Evolutionary conservation across 1,140 invertebrate species (phyloP).

Genomic region (Gyrodactylus bullatarudis): DNA sequence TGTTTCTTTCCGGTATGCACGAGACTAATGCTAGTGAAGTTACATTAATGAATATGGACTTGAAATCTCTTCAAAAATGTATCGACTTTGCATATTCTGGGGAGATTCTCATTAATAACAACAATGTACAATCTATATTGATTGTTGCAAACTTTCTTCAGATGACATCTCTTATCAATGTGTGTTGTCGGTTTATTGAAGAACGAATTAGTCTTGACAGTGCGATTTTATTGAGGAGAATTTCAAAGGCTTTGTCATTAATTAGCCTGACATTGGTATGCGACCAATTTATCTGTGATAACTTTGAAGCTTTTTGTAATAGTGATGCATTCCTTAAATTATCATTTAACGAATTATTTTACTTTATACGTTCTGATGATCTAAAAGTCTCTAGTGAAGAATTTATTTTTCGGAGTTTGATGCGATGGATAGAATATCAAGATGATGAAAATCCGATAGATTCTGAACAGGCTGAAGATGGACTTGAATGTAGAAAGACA

Average conservation of each 20-base stretch:
- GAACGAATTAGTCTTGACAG: neutral
- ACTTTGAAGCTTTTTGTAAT: conserved; percentile 40
- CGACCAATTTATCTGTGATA: conserved; percentile 44
- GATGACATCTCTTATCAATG: neutral
- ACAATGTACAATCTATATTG: conserved; percentile 28
- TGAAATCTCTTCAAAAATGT: conserved; percentile 42
- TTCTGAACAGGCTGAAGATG: conserved; percentile 54
- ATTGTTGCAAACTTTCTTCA: conserved; percentile 4
- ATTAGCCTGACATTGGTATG: conserved; percentile 30
- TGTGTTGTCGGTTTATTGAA: neutral
- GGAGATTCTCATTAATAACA: conserved; percentile 34
- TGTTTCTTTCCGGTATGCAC: conserved; percentile 58
- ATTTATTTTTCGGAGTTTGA: conserved; percentile 18
- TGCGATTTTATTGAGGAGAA: neutral
- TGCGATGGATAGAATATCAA: neutral
- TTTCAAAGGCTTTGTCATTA: neutral
- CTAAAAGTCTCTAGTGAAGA: conserved; percentile 33
- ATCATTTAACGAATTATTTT: conserved; percentile 29
- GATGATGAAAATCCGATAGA: neutral
- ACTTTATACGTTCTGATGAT: conserved; percentile 40
- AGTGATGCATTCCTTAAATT: conserved; percentile 41
- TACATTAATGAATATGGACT: conserved; percentile 41
- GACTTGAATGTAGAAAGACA: conserved; percentile 46
- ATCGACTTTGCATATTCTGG: conserved; percentile 60
- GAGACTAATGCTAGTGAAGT: conserved; percentile 49